Percentiles rank a stretch among this genome's conserved stretches.
phyloP scores from a whole-genome alignment of 2,797 vertebrate genomes.

The Sphaeramia orbicularis region DNA sequence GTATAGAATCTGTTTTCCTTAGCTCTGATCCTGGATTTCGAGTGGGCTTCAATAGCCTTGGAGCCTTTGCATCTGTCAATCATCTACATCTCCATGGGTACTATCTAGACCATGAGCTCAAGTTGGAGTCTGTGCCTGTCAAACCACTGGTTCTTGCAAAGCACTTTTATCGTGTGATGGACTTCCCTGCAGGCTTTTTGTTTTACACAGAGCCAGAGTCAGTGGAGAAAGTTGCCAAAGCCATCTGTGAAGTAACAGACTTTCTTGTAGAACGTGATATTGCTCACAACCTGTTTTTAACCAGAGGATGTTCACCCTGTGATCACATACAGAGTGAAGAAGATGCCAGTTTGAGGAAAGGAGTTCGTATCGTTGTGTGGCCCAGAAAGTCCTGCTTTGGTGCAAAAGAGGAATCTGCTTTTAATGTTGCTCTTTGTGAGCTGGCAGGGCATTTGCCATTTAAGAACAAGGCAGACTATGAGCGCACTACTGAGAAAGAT shows the following conservation, averaged over 20 bases:
- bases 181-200: conserved; percentile 87
- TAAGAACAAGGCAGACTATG: conserved; percentile 85
- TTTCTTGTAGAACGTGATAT: conserved; percentile 81
- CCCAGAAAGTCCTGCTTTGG: conserved; percentile 88
- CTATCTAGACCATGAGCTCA: conserved; percentile 86
- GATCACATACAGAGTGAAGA: neutral
- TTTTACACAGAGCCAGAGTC: conserved; percentile 83
- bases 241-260: conserved; percentile 85
- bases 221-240: conserved; percentile 68
- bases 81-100: conserved; percentile 94
- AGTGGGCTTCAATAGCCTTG: conserved; percentile 95
- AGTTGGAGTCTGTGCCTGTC: conserved; percentile 82
- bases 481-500: conserved; percentile 81
- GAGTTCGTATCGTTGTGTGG: conserved; percentile 90
- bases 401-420: conserved; percentile 86
- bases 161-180: conserved; percentile 75
- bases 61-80: conserved; percentile 93
- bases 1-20: conserved; percentile 89
- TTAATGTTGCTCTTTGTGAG: conserved; percentile 94
- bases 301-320: conserved; percentile 85
- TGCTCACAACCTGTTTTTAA: conserved; percentile 92
- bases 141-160: conserved; percentile 76
- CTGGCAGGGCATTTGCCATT: conserved; percentile 92
- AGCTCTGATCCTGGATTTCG: conserved; percentile 90
- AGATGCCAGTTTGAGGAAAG: conserved; percentile 61